These are phyloP conservation scores for Platorchestia sp. DNA, from an alignment of 1,140 invertebrate genomes.

Conservation along the genomic window DNA sequence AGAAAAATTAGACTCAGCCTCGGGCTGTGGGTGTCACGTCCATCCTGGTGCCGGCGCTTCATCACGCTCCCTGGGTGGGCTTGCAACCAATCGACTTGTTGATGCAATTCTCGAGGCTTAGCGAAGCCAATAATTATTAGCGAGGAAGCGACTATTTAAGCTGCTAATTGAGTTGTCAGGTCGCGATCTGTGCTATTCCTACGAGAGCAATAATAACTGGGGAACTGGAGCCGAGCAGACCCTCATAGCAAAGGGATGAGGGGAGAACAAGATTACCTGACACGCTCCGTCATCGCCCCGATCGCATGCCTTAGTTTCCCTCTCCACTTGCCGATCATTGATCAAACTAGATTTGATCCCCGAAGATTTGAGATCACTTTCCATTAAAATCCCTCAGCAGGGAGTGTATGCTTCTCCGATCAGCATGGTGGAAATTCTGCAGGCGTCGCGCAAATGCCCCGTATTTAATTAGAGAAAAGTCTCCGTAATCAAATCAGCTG, in stretches of 20 bases:
- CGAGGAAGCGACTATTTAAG: neutral
- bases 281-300: neutral
- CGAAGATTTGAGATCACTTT: neutral
- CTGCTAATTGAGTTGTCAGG: neutral
- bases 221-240: neutral
- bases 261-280: neutral
- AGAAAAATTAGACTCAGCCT: neutral
- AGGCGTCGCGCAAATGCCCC: neutral
- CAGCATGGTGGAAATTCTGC: neutral
- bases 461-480: neutral
- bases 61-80: neutral
- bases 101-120: conserved; percentile 6
- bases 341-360: neutral
- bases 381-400: neutral
- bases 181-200: neutral
- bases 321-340: neutral
- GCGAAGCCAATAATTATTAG: conserved; percentile 1
- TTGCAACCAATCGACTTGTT: neutral
- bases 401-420: neutral
- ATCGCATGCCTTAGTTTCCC: neutral
- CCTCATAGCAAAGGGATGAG: neutral
- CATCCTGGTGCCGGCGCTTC: neutral
- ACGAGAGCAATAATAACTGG: neutral
- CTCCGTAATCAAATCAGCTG: neutral
- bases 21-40: neutral